Conservation (phyloP, 2,888 invertebrate species). For the Parthenolecanium corni region DNA sequence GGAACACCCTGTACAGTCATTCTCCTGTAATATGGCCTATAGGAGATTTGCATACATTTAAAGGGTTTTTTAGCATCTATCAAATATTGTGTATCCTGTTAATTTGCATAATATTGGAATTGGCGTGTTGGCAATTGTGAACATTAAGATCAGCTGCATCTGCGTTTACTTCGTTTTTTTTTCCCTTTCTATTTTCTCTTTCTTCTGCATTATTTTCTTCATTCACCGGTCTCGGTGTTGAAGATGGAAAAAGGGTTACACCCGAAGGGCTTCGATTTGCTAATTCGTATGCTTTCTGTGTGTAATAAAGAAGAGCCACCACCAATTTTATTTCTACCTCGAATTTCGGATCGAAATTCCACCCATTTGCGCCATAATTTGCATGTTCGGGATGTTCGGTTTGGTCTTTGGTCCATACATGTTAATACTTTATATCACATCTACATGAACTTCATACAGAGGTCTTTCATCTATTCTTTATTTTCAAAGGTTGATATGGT, state of each 20-base stretch:
- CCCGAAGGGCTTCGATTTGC: no score
- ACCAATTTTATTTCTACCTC: slow-evolving; percentile 9
- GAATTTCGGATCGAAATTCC: slow-evolving; percentile 24
- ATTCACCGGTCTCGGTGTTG: not conserved
- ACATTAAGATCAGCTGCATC: slow-evolving; percentile 25
- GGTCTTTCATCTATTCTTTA: no score
- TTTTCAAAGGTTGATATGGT: no score
- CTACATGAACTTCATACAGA: no score
- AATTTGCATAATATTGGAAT: slow-evolving; percentile 28
- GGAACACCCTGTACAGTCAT: no score
- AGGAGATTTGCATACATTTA: slow-evolving; percentile 25
- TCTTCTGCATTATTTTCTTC: not conserved
- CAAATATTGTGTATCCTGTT: slow-evolving; percentile 19
- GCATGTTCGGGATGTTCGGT: slow-evolving; percentile 27
- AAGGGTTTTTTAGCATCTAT: slow-evolving; percentile 9
- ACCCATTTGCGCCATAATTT: slow-evolving; percentile 17
- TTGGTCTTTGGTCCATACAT: not conserved
- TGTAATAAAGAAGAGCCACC: not conserved
- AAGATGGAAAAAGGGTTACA: slow-evolving; percentile 5
- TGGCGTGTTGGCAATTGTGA: slow-evolving; percentile 28
- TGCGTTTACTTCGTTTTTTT: slow-evolving; percentile 11
- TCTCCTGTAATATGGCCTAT: no score
- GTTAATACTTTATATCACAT: no score
- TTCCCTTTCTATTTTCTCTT: no score
- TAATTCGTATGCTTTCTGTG: not conserved